Evolutionary conservation across 2,888 invertebrate species (phyloP).

Genomic region (Pachydiplax longipennis): DNA sequence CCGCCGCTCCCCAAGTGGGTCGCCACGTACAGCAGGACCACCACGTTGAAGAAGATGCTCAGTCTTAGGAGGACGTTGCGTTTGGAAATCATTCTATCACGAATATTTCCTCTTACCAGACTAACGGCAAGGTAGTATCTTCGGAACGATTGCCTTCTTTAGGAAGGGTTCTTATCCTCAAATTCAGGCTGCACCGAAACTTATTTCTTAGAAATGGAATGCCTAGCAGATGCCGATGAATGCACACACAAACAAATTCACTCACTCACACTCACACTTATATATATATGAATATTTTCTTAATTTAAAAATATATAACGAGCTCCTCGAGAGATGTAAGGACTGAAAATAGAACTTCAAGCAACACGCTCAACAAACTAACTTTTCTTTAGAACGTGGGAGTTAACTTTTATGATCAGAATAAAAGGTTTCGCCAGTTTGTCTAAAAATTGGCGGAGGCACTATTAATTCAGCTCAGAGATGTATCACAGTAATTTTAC

Average conservation of each 20-base stretch:
- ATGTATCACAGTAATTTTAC: neutral
- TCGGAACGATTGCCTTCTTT: too few species aligned
- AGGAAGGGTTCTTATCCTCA: too few species aligned
- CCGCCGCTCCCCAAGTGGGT: constrained; percentile 63
- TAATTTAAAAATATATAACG: neutral
- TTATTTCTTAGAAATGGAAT: neutral
- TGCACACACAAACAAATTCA: neutral
- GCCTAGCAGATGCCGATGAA: neutral
- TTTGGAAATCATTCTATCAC: constrained; percentile 58
- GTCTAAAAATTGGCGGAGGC: neutral
- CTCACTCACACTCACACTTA: too few species aligned
- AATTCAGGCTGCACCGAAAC: neutral
- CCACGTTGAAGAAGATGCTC: constrained; percentile 76
- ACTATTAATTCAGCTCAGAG: neutral
- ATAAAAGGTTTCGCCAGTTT: neutral
- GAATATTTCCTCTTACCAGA: neutral
- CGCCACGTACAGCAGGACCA: constrained; percentile 73
- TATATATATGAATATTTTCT: neutral
- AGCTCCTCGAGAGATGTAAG: neutral
- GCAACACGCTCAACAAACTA: neutral
- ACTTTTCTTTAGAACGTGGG: neutral
- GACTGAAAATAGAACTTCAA: neutral
- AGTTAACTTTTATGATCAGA: neutral
- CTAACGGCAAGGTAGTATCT: neutral
- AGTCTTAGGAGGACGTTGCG: constrained; percentile 77